Evolutionary conservation across 92 coral and sea anemone species (phyloP), one percentile per base, ranked within the genome.

Genomic region (Bergia sp.): DNA sequence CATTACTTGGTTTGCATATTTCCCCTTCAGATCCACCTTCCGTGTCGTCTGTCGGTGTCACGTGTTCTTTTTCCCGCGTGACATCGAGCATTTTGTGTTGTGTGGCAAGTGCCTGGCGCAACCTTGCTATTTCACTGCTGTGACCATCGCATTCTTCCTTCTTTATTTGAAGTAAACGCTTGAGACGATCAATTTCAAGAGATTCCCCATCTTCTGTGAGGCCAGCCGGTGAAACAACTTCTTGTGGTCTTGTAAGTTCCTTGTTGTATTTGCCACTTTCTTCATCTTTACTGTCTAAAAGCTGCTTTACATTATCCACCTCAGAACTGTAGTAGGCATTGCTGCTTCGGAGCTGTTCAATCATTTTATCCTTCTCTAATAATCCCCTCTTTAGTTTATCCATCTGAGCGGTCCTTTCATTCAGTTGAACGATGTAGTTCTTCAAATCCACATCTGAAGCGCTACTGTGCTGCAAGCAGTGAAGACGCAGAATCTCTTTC

Each of bases 401-500:
- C 37, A 81, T 2, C 37, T 57, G 85, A 7, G 38, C 49, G 55
- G 20, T 61, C 53, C 61, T 81, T 41, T 81, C 85, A 12, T 81
- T 61, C 16, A 81, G n/a, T 20, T 81, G 74, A 40, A 36, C 85
- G 36, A 38, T 41, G 85, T 81, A 61, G 37, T 61, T 61, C 36
- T 61, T 81, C 38, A 81, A 4, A 58, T 40, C 85, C 13, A 81
- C 47, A 38, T 58, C 47, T 3, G 49, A 81, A 21, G 37, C 4
- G 13, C 85, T 74, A 40, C 85, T 81, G 85, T 81, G 73, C 85
- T 58, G 85, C 67, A 55, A n/a, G 37, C 71, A 38, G 23, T 81
- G 85, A 81, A 81, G 85, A 53, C 74, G 74, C 47, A 81, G 73
- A n/a, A 37, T 16, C 38, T 81, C 85, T 43, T 55, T 81, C 67